Base-by-base conservation (phyloP, 1,140 invertebrate genomes). In the Marisa cornuarietis region DNA sequence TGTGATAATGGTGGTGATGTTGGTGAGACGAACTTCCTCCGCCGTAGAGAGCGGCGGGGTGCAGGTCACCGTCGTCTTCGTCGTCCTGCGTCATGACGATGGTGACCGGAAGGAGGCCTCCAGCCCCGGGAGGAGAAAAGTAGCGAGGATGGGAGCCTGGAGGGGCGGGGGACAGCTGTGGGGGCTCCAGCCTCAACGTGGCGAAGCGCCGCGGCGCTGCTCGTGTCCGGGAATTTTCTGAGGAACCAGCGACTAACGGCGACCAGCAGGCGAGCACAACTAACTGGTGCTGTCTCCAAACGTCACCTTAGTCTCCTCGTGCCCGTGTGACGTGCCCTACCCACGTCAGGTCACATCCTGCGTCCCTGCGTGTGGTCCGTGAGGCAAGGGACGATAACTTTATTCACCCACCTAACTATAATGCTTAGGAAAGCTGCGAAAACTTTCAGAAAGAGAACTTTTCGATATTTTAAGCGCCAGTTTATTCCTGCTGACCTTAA, bases 101-200 rank as follows among this genome's bases (percentile, higher is more conserved):
- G 22, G 65, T 68, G n/a, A 68, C 65, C 26, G 65, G 65, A 1
- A 18, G 65, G 26, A 68, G 13, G 13, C 65, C 65, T 22, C 22
- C 65, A 11, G 13, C 22, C 0, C 65, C 7, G 65, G n/a, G 14
- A 11, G 22, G 65, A 22, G 65, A 68, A 11, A 22, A 22, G 65
- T 13, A 18, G 22, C 65, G 65, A 14, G 65, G 22, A 13, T 24
- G 65, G 11, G 11, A 11, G 22, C 22, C 22, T 31, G 65, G 65
- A 5, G 65, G 26, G 65, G 65, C 65, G 65, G 22, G 65, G 22
- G 65, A 68, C 65, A 68, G 65, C 65, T 68, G 65, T 68, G 26
- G 26, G 65, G 65, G 26, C 65, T 68, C 65, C 65, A 68, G 65
- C 65, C n/a, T 68, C 65, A 31, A 11, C 22, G 10, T n/a, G 65